Base-by-base conservation (phyloP, 2,888 invertebrate genomes). In the Drosophila kuntzei region DNA sequence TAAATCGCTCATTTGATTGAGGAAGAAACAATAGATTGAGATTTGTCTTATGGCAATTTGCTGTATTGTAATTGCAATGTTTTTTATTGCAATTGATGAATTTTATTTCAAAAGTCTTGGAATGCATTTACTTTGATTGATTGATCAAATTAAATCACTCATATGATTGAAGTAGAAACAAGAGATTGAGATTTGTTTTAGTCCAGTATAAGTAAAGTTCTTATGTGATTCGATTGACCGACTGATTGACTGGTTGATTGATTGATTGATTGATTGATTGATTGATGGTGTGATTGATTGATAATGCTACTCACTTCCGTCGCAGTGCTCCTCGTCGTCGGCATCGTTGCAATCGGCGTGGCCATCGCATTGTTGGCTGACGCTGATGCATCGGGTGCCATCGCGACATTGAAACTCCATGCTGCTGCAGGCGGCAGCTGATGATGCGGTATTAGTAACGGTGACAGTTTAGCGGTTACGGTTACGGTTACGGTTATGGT, bases 261-360 rank as follows among this genome's bases (percentile, higher is more conserved):
- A 43, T 29, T 49, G 20, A 59, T 60, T 64, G 46, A 55, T 14
- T 46, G 37, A 50, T 22, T 43, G 51, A 18, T 51, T 50, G 18
- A 37, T 14, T 41, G 22, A 12, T 16, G 55, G n/a, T n/a, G n/a
- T n/a, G 44, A 25, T 12, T 34, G 29, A 34, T 29, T 67, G 50
- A 36, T n/a, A 25, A 44, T 18, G 39, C 62, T 90, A 90, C 91
- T 91, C 90, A 92, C 92, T 91, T 84, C 90, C 87, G 51, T 91
- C 90, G 81, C 92, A 92, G 63, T 90, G 81, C 37, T 91, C 90
- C 80, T 92, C 92, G 65, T 92, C 92, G 50, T 92, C 92, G 66
- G 87, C 91, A 54, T 88, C 85, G 41, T 78, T 81, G 79, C 92
- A 92, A 76, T 92, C 92, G 53, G 60, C 61, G 57, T 68, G 80